Base-by-base conservation (phyloP, 2,797 vertebrate species). In the Enteromius thamalakanensis region DNA sequence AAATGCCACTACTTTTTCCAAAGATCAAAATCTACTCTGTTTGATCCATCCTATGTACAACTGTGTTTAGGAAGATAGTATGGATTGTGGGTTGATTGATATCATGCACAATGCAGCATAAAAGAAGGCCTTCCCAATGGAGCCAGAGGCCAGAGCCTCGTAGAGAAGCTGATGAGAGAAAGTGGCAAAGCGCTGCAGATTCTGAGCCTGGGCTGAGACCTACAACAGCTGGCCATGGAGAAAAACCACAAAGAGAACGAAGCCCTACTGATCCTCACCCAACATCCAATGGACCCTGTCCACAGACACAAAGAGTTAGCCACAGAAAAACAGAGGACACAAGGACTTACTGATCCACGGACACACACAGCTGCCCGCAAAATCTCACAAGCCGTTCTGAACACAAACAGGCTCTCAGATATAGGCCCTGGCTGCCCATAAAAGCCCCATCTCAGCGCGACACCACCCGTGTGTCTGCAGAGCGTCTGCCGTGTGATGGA, bases 401-500 rank as follows among this genome's bases (percentile, higher is more conserved):
- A 79, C 75, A 82, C 65, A 81, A 69, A 71, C 40, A 75, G 40
- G 9, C 64, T 51, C 49, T 55, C 19, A 76, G 34, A 68, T 76
- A 74, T 81, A 79, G 47, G 55, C 21, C 42, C 68, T 74, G 81
- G 29, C 80, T 80, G 53, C 42, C 75, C 37, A 81, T 86, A 64
- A 86, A 84, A 84, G 68, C n/a, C 49, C 49, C 15, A 53, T 74
- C 79, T 80, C 55, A 81, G 49, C 58, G 7, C 21, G 1, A 51
- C 6, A 65, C 42, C 40, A 62, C 55, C 55, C 55, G 29, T 23
- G 72, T 70, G 72, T 77, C 72, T 78, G 85, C 83, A 47, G 81
- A 17, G 71, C 21, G 67, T 76, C 71, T 79, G 85, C 85, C 65
- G 53, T 26, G 76, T 87, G 86, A 88, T 88, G 85, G 86, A 87